Conservation (phyloP, 2,797 vertebrate genomes). For the Chaetodon trifasciatus region DNA sequence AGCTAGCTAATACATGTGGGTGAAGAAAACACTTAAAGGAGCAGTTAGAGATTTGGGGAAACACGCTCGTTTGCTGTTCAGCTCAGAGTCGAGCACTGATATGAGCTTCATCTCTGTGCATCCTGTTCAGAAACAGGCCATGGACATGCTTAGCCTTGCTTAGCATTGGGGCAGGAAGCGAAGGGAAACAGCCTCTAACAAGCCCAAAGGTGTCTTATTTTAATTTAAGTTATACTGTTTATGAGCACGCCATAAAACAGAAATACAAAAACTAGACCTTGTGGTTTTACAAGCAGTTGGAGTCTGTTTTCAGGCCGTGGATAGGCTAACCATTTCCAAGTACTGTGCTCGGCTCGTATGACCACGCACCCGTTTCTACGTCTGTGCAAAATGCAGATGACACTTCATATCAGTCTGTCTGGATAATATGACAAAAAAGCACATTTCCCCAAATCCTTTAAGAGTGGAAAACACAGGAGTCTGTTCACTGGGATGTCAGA, state of each 20-base stretch:
- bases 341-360: background rate
- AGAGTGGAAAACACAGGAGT: constrained; percentile 47
- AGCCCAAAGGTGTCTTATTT: constrained; percentile 8
- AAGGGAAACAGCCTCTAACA: background rate
- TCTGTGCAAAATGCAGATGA: constrained; percentile 42
- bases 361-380: background rate
- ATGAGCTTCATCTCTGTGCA: constrained; percentile 41
- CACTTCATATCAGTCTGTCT: constrained; percentile 34
- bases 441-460: constrained; percentile 44
- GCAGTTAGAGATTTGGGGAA: constrained; percentile 35
- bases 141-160: constrained; percentile 3
- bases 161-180: background rate
- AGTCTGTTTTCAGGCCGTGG: background rate
- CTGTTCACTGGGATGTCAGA: constrained; percentile 51
- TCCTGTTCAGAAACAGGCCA: constrained; percentile 13
- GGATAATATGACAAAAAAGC: constrained; percentile 38
- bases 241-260: background rate
- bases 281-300: background rate
- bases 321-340: constrained; percentile 5
- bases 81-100: background rate
- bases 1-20: constrained; percentile 52
- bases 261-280: background rate
- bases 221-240: background rate
- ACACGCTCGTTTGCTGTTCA: constrained; percentile 37
- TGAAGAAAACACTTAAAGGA: constrained; percentile 59